Percentiles rank a stretch among this genome's conserved stretches.
Evolutionary conservation across 2,797 vertebrate species (phyloP).

Genomic region (Enteromius mattozi): DNA sequence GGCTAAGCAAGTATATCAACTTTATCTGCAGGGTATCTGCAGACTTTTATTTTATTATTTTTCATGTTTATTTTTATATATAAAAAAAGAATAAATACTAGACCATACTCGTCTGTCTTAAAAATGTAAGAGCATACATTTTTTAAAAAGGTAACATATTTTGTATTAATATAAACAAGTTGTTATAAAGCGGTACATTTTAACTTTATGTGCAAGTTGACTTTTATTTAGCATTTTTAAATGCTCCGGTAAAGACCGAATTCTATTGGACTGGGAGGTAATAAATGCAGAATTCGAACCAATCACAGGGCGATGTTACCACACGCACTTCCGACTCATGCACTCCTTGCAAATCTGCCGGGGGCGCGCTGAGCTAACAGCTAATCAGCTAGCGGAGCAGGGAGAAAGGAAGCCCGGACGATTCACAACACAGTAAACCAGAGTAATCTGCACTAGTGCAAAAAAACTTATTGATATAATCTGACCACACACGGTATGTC

Average conservation of each 20-base stretch:
- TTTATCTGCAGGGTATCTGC: not conserved
- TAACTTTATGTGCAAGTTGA: not conserved
- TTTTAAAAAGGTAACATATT: not conserved
- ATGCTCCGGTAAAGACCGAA: not conserved
- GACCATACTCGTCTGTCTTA: not conserved
- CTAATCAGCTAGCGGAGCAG: slow-evolving; percentile 14
- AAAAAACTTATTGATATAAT: not conserved
- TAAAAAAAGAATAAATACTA: not conserved
- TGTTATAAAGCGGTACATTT: not conserved
- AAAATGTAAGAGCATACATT: not conserved
- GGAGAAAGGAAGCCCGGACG: not conserved
- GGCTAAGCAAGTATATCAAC: not conserved
- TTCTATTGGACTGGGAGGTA: slow-evolving; percentile 1
- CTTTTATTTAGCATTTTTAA: slow-evolving; percentile 29
- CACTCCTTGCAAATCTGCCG: slow-evolving; percentile 4
- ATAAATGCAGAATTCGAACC: slow-evolving; percentile 2
- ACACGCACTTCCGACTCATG: slow-evolving; percentile 17
- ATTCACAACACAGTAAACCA: not conserved
- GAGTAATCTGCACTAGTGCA: slow-evolving; percentile 9
- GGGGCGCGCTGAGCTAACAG: slow-evolving; percentile 19
- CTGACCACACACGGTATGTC: slow-evolving; percentile 22
- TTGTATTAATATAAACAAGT: not conserved
- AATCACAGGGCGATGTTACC: not conserved
- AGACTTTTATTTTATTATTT: slow-evolving; percentile 30
- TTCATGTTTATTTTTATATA: not conserved